A percentile compares a stretch with the other conserved stretches of the same genome.
Conservation (phyloP, 2,888 invertebrate species). For the Ceraclea dissimilis region DNA sequence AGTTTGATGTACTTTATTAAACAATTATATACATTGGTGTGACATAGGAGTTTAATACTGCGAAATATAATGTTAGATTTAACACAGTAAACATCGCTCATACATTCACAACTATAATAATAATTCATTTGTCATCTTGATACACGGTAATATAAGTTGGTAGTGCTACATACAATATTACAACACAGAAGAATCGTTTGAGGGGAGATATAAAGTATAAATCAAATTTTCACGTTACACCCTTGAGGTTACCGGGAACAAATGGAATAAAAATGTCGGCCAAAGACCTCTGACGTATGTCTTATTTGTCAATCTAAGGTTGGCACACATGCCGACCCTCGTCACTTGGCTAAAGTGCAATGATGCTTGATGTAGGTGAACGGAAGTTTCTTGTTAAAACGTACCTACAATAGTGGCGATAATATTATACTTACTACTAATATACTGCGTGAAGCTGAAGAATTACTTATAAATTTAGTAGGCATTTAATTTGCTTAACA, state of each 20-base stretch:
- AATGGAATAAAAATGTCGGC: conserved; percentile 17
- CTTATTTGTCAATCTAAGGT: conserved; percentile 20
- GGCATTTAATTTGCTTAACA: no score
- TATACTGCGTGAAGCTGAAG: no score
- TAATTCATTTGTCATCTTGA: no score
- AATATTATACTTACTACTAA: not conserved
- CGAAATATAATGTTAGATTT: no score
- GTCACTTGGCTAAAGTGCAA: conserved; percentile 14
- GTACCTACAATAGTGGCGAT: not conserved
- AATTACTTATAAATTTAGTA: no score
- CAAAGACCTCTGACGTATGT: conserved; percentile 15
- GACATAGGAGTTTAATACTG: no score
- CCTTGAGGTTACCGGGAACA: conserved; percentile 7
- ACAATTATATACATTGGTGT: no score
- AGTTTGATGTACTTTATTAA: no score
- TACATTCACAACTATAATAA: no score
- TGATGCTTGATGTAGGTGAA: conserved; percentile 6
- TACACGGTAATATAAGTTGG: no score
- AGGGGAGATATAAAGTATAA: not conserved
- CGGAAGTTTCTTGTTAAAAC: not conserved
- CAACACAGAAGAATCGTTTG: not conserved
- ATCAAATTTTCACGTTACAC: not conserved
- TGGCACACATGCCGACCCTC: conserved; percentile 18
- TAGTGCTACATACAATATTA: not conserved
- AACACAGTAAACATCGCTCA: no score